Percentiles rank a stretch among this genome's conserved stretches.
phyloP scores from a whole-genome alignment of 2,888 invertebrate species.

The Cosmia pyralina region DNA sequence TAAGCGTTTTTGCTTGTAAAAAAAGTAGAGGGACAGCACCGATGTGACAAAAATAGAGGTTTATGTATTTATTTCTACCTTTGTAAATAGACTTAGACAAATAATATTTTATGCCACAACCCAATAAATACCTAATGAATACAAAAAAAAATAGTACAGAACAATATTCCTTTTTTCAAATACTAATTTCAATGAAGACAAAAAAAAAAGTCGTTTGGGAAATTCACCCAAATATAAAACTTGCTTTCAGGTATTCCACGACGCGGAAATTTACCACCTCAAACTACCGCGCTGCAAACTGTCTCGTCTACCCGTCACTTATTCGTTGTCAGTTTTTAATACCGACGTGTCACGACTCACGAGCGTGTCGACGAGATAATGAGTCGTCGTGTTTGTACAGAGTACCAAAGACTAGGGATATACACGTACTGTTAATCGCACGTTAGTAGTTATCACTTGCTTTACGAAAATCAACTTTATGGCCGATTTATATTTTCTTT shows the following conservation, averaged over 20 bases:
- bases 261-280: background rate
- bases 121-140: no score
- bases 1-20: no score
- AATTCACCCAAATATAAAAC: background rate
- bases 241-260: background rate
- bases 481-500: background rate
- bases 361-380: conserved; percentile 53
- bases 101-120: no score
- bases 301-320: conserved; percentile 32
- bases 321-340: conserved; percentile 54
- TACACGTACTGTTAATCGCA: conserved; percentile 11
- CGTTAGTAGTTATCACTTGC: background rate
- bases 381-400: conserved; percentile 47
- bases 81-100: no score
- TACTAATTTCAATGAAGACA: no score
- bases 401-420: conserved; percentile 10
- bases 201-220: no score
- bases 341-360: conserved; percentile 26
- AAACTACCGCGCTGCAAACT: background rate
- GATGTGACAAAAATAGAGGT: no score
- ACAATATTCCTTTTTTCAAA: no score
- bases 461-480: background rate
- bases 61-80: no score
- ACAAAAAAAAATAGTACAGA: no score
- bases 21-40: no score